These are phyloP conservation scores for Budorcas taxicolor DNA, from an alignment of 2,113 vertebrate species.

Conservation along the genomic window DNA sequence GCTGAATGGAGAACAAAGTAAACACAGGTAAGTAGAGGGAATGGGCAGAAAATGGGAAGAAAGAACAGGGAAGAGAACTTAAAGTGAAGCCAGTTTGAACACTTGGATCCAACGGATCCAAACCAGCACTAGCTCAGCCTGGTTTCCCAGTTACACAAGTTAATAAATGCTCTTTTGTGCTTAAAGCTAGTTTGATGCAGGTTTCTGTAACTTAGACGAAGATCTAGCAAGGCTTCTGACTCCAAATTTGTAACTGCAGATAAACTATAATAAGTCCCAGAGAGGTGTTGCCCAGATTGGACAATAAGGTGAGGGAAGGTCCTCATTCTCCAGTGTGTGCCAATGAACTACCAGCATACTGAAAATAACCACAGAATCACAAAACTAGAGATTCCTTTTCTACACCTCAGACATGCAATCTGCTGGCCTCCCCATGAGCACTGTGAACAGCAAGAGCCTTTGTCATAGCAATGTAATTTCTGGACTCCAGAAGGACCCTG, in stretches of 20 bases:
- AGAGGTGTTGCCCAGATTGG: not conserved
- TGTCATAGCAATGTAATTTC: not conserved
- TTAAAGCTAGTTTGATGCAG: not conserved
- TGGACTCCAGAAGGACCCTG: not conserved
- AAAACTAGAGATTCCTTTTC: no score
- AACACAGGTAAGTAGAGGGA: not conserved
- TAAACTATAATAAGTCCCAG: not conserved
- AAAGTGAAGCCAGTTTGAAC: not conserved
- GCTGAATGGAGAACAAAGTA: not conserved
- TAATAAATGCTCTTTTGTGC: not conserved
- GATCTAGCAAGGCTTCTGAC: not conserved
- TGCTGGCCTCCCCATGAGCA: not conserved
- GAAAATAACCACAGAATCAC: not conserved
- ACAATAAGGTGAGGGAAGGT: not conserved
- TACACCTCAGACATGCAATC: not conserved
- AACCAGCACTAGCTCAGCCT: not conserved
- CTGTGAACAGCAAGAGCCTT: not conserved
- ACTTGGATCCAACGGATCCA: not conserved
- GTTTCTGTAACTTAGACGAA: not conserved
- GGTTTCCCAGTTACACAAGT: not conserved
- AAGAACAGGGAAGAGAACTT: not conserved
- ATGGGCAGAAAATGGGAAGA: not conserved
- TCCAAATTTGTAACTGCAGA: not conserved
- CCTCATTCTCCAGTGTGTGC: not conserved
- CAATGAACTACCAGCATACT: not conserved